A percentile compares a stretch with the other conserved stretches of the same genome.
phyloP scores from a whole-genome alignment of 2,797 vertebrate species.

The Austrolebias charrua region DNA sequence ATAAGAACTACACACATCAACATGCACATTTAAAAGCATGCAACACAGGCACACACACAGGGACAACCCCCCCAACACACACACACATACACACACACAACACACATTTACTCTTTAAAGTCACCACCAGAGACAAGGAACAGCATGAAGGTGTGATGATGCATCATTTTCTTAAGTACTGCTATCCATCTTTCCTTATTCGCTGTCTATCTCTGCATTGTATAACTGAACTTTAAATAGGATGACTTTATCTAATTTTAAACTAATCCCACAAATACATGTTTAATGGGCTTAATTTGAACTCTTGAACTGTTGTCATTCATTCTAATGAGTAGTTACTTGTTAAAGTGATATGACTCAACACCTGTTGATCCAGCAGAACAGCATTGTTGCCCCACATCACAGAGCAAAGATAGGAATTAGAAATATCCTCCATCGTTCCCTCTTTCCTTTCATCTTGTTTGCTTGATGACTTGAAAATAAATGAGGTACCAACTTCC shows the following conservation, averaged over 20 bases:
- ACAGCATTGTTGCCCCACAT: no score
- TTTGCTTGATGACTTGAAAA: no score
- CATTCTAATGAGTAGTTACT: no score
- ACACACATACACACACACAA: constrained; percentile 12
- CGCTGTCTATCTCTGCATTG: constrained; percentile 37
- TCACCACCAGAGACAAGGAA: constrained; percentile 42
- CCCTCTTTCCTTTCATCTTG: no score
- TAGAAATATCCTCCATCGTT: no score
- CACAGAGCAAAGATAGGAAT: no score
- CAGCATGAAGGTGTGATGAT: constrained; percentile 68
- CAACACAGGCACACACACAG: constrained; percentile 7
- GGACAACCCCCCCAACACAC: constrained; percentile 6
- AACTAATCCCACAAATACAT: no score
- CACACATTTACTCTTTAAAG: neutral
- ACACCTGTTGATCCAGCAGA: no score
- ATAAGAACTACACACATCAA: constrained; percentile 25
- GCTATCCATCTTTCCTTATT: constrained; percentile 59
- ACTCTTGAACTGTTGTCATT: neutral
- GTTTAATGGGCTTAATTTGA: neutral
- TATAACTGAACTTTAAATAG: constrained; percentile 27
- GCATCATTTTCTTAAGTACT: constrained; percentile 72
- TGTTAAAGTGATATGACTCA: no score
- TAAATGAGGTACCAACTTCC: no score
- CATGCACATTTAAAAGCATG: constrained; percentile 39
- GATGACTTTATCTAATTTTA: constrained; percentile 20